Percentiles rank a stretch among this genome's conserved stretches.
phyloP scores from a whole-genome alignment of 2,888 invertebrate genomes.

The Phyto melanocephala region DNA sequence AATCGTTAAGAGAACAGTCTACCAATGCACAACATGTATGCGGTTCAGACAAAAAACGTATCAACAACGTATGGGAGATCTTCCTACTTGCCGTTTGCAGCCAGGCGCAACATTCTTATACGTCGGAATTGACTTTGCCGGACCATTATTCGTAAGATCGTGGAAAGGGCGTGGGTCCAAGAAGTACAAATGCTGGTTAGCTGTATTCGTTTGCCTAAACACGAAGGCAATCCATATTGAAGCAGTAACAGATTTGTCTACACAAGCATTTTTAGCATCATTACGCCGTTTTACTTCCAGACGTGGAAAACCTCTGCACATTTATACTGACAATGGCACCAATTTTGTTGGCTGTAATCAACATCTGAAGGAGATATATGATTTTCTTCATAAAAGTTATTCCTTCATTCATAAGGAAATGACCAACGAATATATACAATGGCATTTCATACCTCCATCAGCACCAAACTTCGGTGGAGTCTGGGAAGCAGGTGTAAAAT shows the following conservation, averaged over 20 bases:
- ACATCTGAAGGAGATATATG: constrained; percentile 39
- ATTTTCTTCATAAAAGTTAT: background rate
- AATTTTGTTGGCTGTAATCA: constrained; percentile 63
- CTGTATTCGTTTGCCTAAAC: background rate
- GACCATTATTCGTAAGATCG: constrained; percentile 50
- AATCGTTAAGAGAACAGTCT: background rate
- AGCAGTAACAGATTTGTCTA: constrained; percentile 52
- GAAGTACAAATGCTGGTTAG: constrained; percentile 65
- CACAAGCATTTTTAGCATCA: constrained; percentile 68
- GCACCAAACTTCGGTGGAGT: too few relatives aligned
- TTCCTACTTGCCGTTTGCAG: constrained; percentile 55
- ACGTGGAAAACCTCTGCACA: constrained; percentile 25
- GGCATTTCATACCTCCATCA: too few relatives aligned
- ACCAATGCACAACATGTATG: constrained; percentile 28
- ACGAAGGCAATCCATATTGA: constrained; percentile 5
- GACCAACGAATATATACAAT: too few relatives aligned
- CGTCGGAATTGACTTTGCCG: constrained; percentile 67
- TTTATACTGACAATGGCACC: constrained; percentile 61
- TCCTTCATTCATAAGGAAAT: too few relatives aligned
- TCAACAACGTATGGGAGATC: constrained; percentile 62
- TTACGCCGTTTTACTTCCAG: constrained; percentile 68
- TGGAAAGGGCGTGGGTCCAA: constrained; percentile 58
- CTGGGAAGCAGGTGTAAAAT: too few relatives aligned
- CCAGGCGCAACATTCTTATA: constrained; percentile 62
- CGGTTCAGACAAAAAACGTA: constrained; percentile 24